A percentile compares a stretch with the other conserved stretches of the same genome.
Evolutionary conservation across 2,113 vertebrate species (phyloP).

Genomic region (Alethe castanea): DNA sequence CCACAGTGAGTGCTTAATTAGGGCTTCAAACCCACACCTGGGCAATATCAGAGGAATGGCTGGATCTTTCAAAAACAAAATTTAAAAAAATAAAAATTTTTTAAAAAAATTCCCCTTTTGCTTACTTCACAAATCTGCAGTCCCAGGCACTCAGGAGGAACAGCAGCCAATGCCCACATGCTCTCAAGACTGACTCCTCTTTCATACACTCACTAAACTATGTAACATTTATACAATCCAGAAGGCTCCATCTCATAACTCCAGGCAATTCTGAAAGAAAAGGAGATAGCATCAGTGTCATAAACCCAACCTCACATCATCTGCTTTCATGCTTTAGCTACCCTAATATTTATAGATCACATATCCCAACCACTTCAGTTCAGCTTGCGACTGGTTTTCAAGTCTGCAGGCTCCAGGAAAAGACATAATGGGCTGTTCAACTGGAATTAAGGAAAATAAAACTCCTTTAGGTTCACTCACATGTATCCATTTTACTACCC

Average conservation of each 20-base stretch:
- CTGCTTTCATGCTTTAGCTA: slow-evolving; percentile 53
- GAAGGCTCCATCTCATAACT: slow-evolving; percentile 41
- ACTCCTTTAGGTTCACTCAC: background rate
- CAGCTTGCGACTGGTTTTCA: background rate
- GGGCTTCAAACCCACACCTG: background rate
- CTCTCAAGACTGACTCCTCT: background rate
- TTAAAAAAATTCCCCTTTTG: background rate
- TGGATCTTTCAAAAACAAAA: background rate
- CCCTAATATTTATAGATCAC: slow-evolving; percentile 39
- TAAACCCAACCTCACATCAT: slow-evolving; percentile 18
- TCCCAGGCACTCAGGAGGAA: background rate
- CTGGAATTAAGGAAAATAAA: slow-evolving; percentile 44
- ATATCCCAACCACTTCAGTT: slow-evolving; percentile 37
- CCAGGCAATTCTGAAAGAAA: slow-evolving; percentile 14
- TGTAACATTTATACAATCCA: slow-evolving; percentile 42
- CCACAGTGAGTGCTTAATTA: background rate
- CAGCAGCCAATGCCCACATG: background rate
- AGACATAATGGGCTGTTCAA: slow-evolving; percentile 26
- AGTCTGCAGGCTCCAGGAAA: slow-evolving; percentile 14
- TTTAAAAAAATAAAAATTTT: background rate
- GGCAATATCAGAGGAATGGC: background rate
- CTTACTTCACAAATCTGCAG: background rate
- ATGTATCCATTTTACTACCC: slow-evolving; percentile 21
- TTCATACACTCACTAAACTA: slow-evolving; percentile 50
- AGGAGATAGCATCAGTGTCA: slow-evolving; percentile 32